phyloP scores from a whole-genome alignment of 2,113 vertebrate genomes.

The Spea bombifrons region DNA sequence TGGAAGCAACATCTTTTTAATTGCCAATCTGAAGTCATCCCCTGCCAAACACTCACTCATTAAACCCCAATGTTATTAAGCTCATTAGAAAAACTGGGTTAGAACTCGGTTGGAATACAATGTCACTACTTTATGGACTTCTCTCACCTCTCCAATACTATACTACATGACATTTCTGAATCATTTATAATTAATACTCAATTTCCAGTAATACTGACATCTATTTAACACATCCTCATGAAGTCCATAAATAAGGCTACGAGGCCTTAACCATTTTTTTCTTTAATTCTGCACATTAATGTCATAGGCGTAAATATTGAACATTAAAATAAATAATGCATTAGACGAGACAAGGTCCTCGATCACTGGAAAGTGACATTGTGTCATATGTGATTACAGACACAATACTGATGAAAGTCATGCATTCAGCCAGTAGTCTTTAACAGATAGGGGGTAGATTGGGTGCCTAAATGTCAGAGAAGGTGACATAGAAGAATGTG shows the following conservation, averaged over 20 bases:
- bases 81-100: constrained; percentile 28
- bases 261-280: constrained; percentile 43
- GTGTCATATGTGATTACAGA: constrained; percentile 41
- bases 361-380: constrained; percentile 50
- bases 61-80: not conserved
- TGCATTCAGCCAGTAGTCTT: constrained; percentile 8
- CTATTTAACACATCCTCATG: constrained; percentile 53
- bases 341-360: constrained; percentile 42
- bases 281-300: constrained; percentile 54
- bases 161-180: constrained; percentile 49
- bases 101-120: constrained; percentile 8
- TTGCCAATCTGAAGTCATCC: too few relatives aligned
- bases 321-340: constrained; percentile 55
- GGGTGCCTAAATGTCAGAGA: not conserved
- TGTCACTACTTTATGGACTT: constrained; percentile 4
- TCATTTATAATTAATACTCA: constrained; percentile 60
- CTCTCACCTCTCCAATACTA: constrained; percentile 48
- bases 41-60: not conserved
- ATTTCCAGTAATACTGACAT: constrained; percentile 57
- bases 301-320: constrained; percentile 55
- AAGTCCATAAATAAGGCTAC: constrained; percentile 49
- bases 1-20: too few relatives aligned
- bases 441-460: constrained; percentile 6
- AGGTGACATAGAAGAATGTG: not conserved
- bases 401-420: constrained; percentile 47